Conservation (phyloP, 2,888 invertebrate genomes). For the Pyrrhia umbra region DNA sequence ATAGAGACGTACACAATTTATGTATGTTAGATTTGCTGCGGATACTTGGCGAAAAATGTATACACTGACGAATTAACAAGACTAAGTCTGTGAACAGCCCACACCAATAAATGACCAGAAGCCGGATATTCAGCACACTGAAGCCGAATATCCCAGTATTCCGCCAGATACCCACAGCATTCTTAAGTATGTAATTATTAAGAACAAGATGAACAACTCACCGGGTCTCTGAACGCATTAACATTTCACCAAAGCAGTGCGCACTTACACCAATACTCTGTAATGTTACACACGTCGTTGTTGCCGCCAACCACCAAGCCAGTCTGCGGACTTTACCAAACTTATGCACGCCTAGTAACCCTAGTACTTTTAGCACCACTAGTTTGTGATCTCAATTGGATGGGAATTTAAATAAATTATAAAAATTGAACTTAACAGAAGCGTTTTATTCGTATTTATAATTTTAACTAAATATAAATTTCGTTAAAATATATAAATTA, state of each 20-base stretch:
- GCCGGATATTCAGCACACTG: conserved; percentile 6
- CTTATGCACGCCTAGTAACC: conserved; percentile 87
- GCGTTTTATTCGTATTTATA: neutral
- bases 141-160: conserved; percentile 19
- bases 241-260: conserved; percentile 90
- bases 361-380: conserved; percentile 81
- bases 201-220: conserved; percentile 89
- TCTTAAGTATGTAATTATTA: conserved; percentile 74
- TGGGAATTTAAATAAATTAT: neutral
- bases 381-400: conserved; percentile 77
- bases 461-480: neutral
- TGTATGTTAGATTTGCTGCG: conserved; percentile 64
- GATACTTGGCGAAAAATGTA: conserved; percentile 45
- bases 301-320: conserved; percentile 87
- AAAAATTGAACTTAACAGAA: too few species aligned
- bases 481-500: neutral
- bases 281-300: conserved; percentile 85
- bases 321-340: conserved; percentile 88
- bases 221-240: conserved; percentile 87
- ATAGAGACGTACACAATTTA: conserved; percentile 74
- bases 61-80: neutral
- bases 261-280: conserved; percentile 87
- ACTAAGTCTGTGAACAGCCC: neutral
- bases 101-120: neutral
- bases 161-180: conserved; percentile 49